Percentiles rank a stretch among this genome's conserved stretches.
Conservation (phyloP, 2,888 invertebrate genomes). For the Apotomis turbidana region DNA sequence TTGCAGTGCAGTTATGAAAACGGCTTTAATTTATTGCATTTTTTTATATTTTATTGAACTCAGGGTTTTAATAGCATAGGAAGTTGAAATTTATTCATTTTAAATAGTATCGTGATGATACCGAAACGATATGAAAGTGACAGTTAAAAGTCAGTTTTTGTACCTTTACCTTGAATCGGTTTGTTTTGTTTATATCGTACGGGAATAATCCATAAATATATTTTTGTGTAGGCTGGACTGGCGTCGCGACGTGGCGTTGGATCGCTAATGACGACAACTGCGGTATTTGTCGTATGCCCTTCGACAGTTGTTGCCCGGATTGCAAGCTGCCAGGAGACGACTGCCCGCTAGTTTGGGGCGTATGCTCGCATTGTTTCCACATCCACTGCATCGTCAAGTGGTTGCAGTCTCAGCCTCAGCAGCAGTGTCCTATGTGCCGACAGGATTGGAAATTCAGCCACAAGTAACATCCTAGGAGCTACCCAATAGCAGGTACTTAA, state of each 20-base stretch:
- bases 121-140: conserved; percentile 82
- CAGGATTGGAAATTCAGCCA: conserved; percentile 99
- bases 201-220: conserved; percentile 28
- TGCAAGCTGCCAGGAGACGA: conserved; percentile 99
- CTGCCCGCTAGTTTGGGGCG: conserved; percentile 99
- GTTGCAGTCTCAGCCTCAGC: conserved; percentile 96
- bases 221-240: conserved; percentile 90
- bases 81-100: too few species aligned
- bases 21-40: too few species aligned
- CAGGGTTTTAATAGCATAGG: too few species aligned
- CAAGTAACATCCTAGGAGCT: conserved; percentile 71
- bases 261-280: conserved; percentile 99
- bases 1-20: too few species aligned
- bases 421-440: conserved; percentile 98
- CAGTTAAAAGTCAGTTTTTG: conserved; percentile 84
- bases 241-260: conserved; percentile 99
- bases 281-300: conserved; percentile 99
- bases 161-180: conserved; percentile 16
- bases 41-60: too few species aligned
- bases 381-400: conserved; percentile 99
- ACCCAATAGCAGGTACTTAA: background rate
- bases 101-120: conserved; percentile 45
- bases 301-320: conserved; percentile 99
- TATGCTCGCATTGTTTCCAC: conserved; percentile 99
- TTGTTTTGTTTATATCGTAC: conserved; percentile 29